These are phyloP conservation scores for Bovichtus variegatus DNA, from an alignment of 2,797 vertebrate genomes.

Conservation along the genomic window DNA sequence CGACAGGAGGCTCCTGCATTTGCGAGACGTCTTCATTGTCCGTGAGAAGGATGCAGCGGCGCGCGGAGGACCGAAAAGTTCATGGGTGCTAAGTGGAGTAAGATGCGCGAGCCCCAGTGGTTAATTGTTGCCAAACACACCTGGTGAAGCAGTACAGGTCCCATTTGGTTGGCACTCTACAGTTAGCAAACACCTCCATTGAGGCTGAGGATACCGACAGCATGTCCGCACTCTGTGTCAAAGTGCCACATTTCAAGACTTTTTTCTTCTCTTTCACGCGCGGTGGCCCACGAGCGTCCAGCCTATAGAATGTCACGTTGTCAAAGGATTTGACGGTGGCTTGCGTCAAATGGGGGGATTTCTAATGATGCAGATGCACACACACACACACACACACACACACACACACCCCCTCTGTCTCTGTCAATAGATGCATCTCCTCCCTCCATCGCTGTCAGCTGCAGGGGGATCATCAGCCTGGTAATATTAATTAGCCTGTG, in stretches of 20 bases:
- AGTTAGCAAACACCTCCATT: background rate
- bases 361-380: constrained; percentile 28
- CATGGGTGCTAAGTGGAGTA: constrained; percentile 32
- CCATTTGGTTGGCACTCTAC: constrained; percentile 26
- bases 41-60: constrained; percentile 23
- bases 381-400: background rate
- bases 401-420: background rate
- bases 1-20: constrained; percentile 92
- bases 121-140: constrained; percentile 12
- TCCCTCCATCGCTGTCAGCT: background rate
- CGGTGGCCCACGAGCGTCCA: constrained; percentile 20
- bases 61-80: constrained; percentile 39
- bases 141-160: constrained; percentile 4
- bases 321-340: constrained; percentile 70
- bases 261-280: constrained; percentile 1
- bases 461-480: background rate
- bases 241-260: constrained; percentile 23
- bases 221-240: constrained; percentile 7
- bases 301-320: constrained; percentile 69
- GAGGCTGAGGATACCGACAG: background rate
- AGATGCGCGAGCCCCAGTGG: constrained; percentile 9
- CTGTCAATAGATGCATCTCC: background rate
- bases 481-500: background rate
- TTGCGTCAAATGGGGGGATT: constrained; percentile 51
- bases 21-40: constrained; percentile 90